Base-by-base conservation (phyloP, 1,140 invertebrate species). In the Trissolcus basalis region DNA sequence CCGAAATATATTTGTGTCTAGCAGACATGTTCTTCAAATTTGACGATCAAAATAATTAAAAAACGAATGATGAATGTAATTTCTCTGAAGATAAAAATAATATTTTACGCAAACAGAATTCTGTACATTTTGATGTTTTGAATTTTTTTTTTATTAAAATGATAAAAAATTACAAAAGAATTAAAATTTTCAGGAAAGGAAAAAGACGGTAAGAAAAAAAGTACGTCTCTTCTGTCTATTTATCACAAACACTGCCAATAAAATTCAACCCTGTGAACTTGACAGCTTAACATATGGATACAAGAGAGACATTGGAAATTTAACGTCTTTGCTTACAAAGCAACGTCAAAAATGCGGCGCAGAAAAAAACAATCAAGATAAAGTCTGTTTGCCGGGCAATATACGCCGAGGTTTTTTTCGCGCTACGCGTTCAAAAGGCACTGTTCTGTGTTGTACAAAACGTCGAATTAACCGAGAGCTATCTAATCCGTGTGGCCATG, bases 391-490 rank as follows among this genome's bases (percentile, higher is more conserved):
- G 51, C 56, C 39, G 35, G 16, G 10, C 56, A 56, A 49, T 44
- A 63, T 74, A 63, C 27, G 16, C 68, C 61, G 48, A 65, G 54
- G 65, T 54, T 71, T 55, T 63, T 65, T 6, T 35, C n/a, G 33
- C 5, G 33, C 13, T 12, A 9, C 53, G 39, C 3, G 10, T 55
- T 73, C 49, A 60, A 65, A 65, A 32, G n/a, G 13, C 9, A 36
- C 49, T n/a, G n/a, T 15, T 58, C 19, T 73, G 55, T 73, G 61
- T 53, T 39, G 54, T 63, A 68, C 71, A 63, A 75, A 63, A 68
- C 48, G 58, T 48, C 64, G 69, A 75, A 69, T 75, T 68, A 75
- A 75, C 63, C 58, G n/a, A n/a, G 43, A 58, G 56, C 68, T 75
- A 69, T 75, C 64, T 64, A 68, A 75, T 75, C 69, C 59, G 43